A percentile compares a stretch with the other conserved stretches of the same genome.
phyloP scores from a whole-genome alignment of 2,797 vertebrate genomes.

The Knipowitschia caucasica region DNA sequence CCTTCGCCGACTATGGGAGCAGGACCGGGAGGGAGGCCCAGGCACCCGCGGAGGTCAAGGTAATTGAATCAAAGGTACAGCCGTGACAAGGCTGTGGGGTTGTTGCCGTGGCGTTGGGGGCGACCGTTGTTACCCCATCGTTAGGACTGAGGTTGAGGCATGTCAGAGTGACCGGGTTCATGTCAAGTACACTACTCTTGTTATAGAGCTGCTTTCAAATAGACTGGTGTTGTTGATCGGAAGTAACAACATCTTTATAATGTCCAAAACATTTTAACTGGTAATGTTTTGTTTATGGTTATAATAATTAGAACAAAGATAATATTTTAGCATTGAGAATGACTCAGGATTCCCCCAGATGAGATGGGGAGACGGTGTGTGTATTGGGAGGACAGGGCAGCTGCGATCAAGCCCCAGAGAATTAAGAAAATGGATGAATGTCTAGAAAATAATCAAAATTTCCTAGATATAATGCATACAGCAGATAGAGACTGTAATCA shows the following conservation, averaged over 20 bases:
- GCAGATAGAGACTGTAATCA: no score
- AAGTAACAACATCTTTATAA: not conserved
- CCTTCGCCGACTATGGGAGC: slow-evolving; percentile 72
- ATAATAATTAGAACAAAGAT: no score
- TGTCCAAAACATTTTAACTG: no score
- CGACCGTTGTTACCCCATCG: slow-evolving; percentile 40
- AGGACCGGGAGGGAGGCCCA: slow-evolving; percentile 63
- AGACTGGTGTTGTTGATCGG: slow-evolving; percentile 20
- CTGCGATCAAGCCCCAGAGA: no score
- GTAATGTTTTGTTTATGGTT: no score
- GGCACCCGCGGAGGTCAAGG: slow-evolving; percentile 71
- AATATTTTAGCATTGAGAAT: no score
- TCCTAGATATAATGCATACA: no score
- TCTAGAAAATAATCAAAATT: no score
- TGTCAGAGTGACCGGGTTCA: slow-evolving; percentile 21
- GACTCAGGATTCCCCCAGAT: no score
- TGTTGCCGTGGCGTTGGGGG: slow-evolving; percentile 50
- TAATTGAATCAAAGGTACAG: slow-evolving; percentile 78
- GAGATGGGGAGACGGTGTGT: no score
- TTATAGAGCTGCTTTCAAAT: slow-evolving; percentile 16
- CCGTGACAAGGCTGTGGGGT: slow-evolving; percentile 64
- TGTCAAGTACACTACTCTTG: slow-evolving; percentile 25
- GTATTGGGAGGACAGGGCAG: no score
- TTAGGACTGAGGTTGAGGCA: slow-evolving; percentile 39
- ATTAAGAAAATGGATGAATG: no score